Evolutionary conservation across 2,888 invertebrate genomes (phyloP), one percentile per base, ranked within the genome.

Genomic region (Dryococelus australis): DNA sequence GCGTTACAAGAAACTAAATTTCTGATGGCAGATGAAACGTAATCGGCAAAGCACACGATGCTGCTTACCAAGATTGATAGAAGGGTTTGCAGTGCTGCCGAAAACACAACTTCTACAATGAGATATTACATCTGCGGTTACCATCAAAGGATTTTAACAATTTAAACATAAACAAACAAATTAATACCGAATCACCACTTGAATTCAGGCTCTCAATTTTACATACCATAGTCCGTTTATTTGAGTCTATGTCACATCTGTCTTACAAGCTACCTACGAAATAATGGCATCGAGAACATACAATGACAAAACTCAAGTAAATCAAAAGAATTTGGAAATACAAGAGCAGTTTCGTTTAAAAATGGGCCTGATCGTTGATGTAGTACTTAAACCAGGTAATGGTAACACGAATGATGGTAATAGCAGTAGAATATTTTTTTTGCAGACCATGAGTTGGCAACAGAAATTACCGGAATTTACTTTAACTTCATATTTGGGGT

Each of bases 121-220:
- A 84, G 12, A 35, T 84, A 26, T 84, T 28, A 84, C 47, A 35
- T 84, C 12, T 84, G 84, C 16, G 84, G 28, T 28, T 28, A 84
- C 13, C 28, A 47, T 26, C 28, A 27, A 84, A 84, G 35, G 0
- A 28, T 26, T 84, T 84, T 24, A 84, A 84, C 35, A 84, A 27
- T 26, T 84, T 84, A 47, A 28, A 35, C n/a, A 84, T 28, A 26
- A 27, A 9, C 4, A 35, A 84, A 28, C 16, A 84, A 43, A 26
- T 84, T 8, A 84, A 84, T 16, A 47, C 24, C 9, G 35, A 84
- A 28, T 6, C 84, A 28, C 43, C 84, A 28, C 43, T 84, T 28
- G 35, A 28, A 35, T 84, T 84, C 4, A 4, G 84, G 2, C 43
- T 84, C 13, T 84, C 0, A 26, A 84, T 27, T 16, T 47, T 84